Evolutionary conservation across 2,797 vertebrate species (phyloP).

Genomic region (Sebastes dallii): DNA sequence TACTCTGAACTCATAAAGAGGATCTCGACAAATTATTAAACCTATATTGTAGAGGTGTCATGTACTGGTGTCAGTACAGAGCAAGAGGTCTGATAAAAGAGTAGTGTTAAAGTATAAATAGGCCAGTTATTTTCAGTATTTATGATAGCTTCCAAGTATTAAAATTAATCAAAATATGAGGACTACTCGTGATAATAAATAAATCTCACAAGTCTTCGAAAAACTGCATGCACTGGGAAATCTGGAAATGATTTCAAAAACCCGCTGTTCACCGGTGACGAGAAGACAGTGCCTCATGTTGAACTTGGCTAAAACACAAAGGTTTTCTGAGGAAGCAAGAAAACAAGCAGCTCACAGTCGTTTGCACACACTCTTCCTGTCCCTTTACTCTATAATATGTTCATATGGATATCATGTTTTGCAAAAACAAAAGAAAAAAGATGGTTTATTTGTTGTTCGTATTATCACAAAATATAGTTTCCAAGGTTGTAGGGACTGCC

Average conservation of each 20-base stretch:
- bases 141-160: constrained; percentile 33
- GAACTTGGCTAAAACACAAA: constrained; percentile 31
- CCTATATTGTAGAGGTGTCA: constrained; percentile 8
- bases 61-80: constrained; percentile 19
- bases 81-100: constrained; percentile 23
- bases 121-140: constrained; percentile 45
- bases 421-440: background rate
- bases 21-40: constrained; percentile 28
- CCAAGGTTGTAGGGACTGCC: background rate
- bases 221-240: constrained; percentile 57
- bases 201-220: constrained; percentile 30
- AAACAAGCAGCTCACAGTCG: constrained; percentile 13
- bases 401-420: background rate
- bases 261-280: constrained; percentile 10
- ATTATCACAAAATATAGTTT: background rate
- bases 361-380: constrained; percentile 8
- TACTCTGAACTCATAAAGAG: constrained; percentile 26
- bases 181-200: constrained; percentile 21
- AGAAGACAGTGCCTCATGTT: constrained; percentile 14
- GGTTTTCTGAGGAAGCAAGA: constrained; percentile 23
- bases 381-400: background rate
- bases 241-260: constrained; percentile 42
- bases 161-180: background rate
- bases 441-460: background rate
- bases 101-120: constrained; percentile 35